Conservation (phyloP, 2,888 invertebrate species). For the Coleophora deauratella region DNA sequence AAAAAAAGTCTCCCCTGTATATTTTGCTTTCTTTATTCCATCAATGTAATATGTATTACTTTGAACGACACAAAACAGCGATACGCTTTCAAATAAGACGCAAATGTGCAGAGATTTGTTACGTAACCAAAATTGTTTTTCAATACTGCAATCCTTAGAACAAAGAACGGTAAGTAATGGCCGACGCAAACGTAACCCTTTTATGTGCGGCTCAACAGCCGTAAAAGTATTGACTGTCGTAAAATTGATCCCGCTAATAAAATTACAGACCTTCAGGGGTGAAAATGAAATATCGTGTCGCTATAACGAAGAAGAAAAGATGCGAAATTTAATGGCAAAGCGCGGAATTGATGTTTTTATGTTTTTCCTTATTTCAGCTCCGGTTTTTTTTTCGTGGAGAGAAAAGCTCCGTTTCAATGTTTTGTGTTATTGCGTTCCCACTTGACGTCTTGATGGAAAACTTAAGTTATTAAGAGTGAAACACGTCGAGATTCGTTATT, state of each 20-base stretch:
- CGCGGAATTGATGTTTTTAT: constrained; percentile 18
- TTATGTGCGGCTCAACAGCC: constrained; percentile 53
- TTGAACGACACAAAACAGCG: too few relatives aligned
- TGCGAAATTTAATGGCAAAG: constrained; percentile 29
- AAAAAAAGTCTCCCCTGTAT: too few relatives aligned
- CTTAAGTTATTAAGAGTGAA: too few relatives aligned
- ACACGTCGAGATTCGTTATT: too few relatives aligned
- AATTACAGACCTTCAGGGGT: constrained; percentile 51
- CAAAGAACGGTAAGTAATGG: constrained; percentile 35
- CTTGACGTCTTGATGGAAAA: constrained; percentile 22
- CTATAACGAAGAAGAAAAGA: constrained; percentile 31
- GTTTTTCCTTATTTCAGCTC: constrained; percentile 6
- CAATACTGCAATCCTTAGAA: constrained; percentile 33
- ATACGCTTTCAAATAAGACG: too few relatives aligned
- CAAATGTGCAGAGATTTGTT: too few relatives aligned
- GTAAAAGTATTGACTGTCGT: constrained; percentile 63
- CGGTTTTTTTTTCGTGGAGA: constrained; percentile 4
- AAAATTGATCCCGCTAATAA: constrained; percentile 61
- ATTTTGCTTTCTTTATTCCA: too few relatives aligned
- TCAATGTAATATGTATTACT: too few relatives aligned
- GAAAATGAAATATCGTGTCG: constrained; percentile 54
- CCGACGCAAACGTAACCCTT: constrained; percentile 48
- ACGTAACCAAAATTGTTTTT: constrained; percentile 22
- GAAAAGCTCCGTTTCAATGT: constrained; percentile 22
- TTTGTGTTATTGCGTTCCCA: constrained; percentile 21